Evolutionary conservation across 2,113 vertebrate genomes (phyloP), one percentile per base, ranked within the genome.

Genomic region (Ranitomeya variabilis): DNA sequence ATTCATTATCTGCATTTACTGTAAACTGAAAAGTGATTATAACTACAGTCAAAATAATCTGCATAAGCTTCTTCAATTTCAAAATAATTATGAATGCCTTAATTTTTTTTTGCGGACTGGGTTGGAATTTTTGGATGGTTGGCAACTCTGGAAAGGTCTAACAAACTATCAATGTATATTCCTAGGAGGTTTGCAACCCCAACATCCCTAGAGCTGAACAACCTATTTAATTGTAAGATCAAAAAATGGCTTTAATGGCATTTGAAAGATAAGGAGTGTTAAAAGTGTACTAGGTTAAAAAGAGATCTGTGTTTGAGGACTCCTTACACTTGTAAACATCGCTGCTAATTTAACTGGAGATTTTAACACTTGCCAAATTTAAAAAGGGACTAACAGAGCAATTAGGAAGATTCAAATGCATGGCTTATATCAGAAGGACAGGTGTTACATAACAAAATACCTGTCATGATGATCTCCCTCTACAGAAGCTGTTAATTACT

Each of bases 361-460:
- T 73, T 73, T 73, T 26, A 73, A 37, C 69, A 31, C 69, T 73
- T 73, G 26, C 69, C 26, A 73, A 73, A 73, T 73, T 16, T 26
- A 73, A 73, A 73, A 73, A 73, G 69, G 69, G 26, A 73, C 69
- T 37, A 73, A 73, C 69, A 73, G 69, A 73, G 69, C 69, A 73
- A 73, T 73, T 73, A 73, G 6, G 14, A 16, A 37, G 0, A 37
- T 73, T 23, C 1, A 14, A 73, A 73, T 37, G 26, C 69, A 73
- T 73, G 69, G 69, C 26, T 16, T 16, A 37, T 37, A 73, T 37
- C 26, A 73, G 26, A 73, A 14, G 12, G 69, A 73, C 69, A 73
- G 69, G 69, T 37, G 69, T 37, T 37, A 31, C 26, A 37, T 31
- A 37, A 37, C 69, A 73, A 73, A 73, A 73, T 73, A 73, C 26